Evolutionary conservation across 2,113 vertebrate genomes (phyloP).

Genomic region (Ctenodactylus gundi): DNA sequence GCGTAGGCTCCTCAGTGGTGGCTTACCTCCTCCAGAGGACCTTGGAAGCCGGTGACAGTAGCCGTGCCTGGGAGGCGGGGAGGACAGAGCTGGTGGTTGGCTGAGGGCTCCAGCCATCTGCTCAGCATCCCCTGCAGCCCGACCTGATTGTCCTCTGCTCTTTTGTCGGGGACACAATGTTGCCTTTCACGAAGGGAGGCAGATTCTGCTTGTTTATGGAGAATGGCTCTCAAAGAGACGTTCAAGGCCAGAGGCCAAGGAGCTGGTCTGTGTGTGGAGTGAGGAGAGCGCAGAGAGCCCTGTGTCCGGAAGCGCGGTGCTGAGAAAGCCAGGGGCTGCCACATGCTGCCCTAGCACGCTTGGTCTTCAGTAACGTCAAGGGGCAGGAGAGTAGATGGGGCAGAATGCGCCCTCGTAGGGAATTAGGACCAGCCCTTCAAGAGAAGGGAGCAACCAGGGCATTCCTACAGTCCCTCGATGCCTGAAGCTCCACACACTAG

Average conservation of each 20-base stretch:
- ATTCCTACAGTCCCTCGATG: neutral
- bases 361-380: neutral
- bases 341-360: neutral
- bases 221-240: neutral
- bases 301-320: neutral
- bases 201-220: neutral
- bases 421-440: neutral
- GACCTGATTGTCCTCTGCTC: neutral
- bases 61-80: fast-evolving
- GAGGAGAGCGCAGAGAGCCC: neutral
- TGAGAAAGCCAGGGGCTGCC: neutral
- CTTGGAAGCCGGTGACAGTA: neutral
- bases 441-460: neutral
- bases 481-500: neutral
- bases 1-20: neutral
- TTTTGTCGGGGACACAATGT: fast-evolving
- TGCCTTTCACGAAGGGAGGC: neutral
- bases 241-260: neutral
- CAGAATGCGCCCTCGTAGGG: neutral
- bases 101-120: too few relatives aligned
- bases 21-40: neutral
- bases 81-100: neutral
- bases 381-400: neutral
- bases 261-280: neutral
- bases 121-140: too few relatives aligned